phyloP scores from a whole-genome alignment of 2,888 invertebrate genomes.

The Operophtera brumata region DNA sequence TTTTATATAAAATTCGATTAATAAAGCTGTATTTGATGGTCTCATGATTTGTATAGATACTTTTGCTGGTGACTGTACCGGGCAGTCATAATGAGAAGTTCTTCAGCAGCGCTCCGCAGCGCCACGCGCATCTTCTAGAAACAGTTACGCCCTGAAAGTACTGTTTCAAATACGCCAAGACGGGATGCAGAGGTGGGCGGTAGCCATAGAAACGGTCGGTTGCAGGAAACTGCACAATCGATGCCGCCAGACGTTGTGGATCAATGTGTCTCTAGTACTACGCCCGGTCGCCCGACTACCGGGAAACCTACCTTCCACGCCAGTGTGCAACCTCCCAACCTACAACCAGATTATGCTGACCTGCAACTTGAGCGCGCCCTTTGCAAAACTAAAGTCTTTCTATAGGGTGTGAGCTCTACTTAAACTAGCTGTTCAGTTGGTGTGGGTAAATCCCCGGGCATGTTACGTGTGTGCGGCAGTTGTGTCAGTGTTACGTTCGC shows the following conservation, averaged over 20 bases:
- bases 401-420: slow-evolving; percentile 49
- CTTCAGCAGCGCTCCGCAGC: no score
- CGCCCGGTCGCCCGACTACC: slow-evolving; percentile 72
- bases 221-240: slow-evolving; percentile 81
- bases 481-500: slow-evolving; percentile 57
- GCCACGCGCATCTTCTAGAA: neutral
- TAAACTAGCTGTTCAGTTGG: slow-evolving; percentile 37
- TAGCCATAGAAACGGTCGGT: slow-evolving; percentile 66
- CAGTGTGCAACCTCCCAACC: slow-evolving; percentile 50
- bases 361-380: slow-evolving; percentile 41
- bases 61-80: no score
- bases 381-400: slow-evolving; percentile 28
- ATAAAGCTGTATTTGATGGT: no score
- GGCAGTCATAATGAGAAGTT: no score
- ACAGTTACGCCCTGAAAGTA: neutral
- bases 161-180: slow-evolving; percentile 54
- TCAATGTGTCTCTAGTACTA: slow-evolving; percentile 82
- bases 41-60: no score
- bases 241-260: slow-evolving; percentile 80
- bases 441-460: slow-evolving; percentile 64
- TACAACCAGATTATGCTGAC: slow-evolving; percentile 42
- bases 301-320: slow-evolving; percentile 61
- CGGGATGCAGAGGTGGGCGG: slow-evolving; percentile 66
- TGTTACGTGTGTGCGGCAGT: slow-evolving; percentile 50
- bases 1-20: no score